Base-by-base conservation (phyloP, 2,797 vertebrate genomes). In the Dendrocincla tyrannina region DNA sequence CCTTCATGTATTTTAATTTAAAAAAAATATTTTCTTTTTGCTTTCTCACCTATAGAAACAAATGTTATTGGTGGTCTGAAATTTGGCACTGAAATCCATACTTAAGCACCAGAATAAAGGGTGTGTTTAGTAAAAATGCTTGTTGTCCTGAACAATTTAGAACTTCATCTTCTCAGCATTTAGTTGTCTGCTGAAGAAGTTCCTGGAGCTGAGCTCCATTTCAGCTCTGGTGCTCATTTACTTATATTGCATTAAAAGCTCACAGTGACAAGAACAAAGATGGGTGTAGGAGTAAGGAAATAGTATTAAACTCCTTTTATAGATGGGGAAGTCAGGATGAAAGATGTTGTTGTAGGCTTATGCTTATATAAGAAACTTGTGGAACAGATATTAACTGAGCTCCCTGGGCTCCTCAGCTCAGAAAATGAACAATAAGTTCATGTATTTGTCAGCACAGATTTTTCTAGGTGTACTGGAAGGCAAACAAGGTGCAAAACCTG, bases 401-500 rank as follows among this genome's bases (percentile, higher is more conserved):
- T 93, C 46, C 49, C 68, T 68, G 46, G 18, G 24, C 63, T 95
- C 39, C 60, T 91, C 39, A 53, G 86, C 64, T 56, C 49, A 72
- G 53, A 75, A 95, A 86, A 88, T 80, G 33, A 81, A 81, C 53
- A 85, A 32, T 89, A 91, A 77, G 22, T 74, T 76, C 23, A 53
- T 63, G 32, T 93, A 39, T 89, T 85, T 94, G 73, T 75, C 76
- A 81, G 69, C 56, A 88, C 69, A 78, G 53, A 72, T 96, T 93
- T 91, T 94, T 85, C 47, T 68, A n/a, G 42, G 25, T 37, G 9
- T 81, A 74, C 27, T 72, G 50, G 27, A 84, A 86, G n/a, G 28
- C 63, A 85, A 80, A 72, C 24, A 92, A 56, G 7, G 25, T 93
- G 93, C 76, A 91, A 80, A 88, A 75, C 63, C 46, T 37, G 5